These are phyloP conservation scores for Puntigrus tetrazona DNA, from an alignment of 2,113 vertebrate species.

Conservation along the genomic window DNA sequence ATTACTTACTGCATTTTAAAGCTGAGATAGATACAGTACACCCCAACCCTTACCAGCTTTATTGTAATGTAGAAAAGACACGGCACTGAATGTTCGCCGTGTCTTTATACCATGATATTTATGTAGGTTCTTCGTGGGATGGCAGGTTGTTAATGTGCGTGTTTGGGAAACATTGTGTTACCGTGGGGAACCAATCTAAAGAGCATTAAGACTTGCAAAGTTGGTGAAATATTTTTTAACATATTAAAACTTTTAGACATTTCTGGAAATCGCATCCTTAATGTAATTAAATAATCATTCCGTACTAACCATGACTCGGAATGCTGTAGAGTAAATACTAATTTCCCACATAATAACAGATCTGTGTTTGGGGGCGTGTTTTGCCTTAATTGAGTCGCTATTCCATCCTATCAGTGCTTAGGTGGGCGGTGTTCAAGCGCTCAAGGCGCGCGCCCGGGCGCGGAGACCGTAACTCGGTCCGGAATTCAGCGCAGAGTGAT, in stretches of 20 bases:
- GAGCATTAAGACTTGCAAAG: too few species aligned
- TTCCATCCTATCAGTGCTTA: conserved; percentile 29
- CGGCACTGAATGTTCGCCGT: background rate
- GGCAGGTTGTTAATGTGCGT: background rate
- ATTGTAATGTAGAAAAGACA: background rate
- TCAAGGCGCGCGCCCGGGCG: conserved; percentile 25
- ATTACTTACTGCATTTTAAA: background rate
- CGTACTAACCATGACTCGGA: background rate
- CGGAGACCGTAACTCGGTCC: conserved; percentile 37
- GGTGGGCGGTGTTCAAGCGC: conserved; percentile 37
- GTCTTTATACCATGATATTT: background rate
- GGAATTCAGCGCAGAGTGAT: conserved; percentile 44
- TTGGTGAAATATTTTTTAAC: too few species aligned
- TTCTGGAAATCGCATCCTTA: background rate
- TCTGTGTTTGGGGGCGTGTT: background rate
- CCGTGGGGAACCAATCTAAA: background rate
- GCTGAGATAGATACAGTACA: background rate
- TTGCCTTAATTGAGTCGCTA: background rate
- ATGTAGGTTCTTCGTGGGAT: background rate
- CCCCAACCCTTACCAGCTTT: background rate
- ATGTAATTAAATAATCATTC: background rate
- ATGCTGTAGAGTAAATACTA: background rate
- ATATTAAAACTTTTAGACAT: background rate
- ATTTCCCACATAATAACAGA: background rate
- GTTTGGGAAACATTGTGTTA: background rate